Conservation (phyloP, 1,140 invertebrate genomes). For the Halotydeus destructor region DNA sequence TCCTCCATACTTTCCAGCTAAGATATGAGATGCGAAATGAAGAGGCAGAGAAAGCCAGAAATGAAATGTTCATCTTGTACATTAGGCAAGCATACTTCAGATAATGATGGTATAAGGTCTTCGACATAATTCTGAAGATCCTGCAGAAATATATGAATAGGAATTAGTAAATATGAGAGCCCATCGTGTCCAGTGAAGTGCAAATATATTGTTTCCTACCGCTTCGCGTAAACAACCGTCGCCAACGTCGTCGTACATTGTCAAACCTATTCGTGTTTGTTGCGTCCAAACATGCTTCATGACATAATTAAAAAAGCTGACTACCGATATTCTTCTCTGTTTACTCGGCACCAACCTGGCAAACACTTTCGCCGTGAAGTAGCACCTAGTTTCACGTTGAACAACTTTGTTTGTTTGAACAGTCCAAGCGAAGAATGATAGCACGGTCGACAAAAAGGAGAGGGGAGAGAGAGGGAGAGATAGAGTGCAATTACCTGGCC, state of each 20-base stretch:
- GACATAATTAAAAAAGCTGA: constrained; percentile 77
- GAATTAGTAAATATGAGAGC: background rate
- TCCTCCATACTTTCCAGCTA: constrained; percentile 63
- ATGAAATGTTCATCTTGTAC: constrained; percentile 1
- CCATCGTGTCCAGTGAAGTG: constrained; percentile 3
- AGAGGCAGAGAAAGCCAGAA: constrained; percentile 6
- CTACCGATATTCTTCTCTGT: constrained; percentile 50
- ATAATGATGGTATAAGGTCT: constrained; percentile 71
- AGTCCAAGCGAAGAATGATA: no score
- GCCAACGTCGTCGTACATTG: constrained; percentile 75
- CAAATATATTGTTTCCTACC: constrained; percentile 29
- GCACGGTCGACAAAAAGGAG: no score
- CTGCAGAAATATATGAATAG: constrained; percentile 28
- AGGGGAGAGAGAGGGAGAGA: no score
- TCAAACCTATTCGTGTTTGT: constrained; percentile 75
- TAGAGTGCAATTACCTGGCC: constrained; percentile 24
- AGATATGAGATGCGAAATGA: constrained; percentile 5
- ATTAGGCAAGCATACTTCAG: constrained; percentile 31
- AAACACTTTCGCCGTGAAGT: constrained; percentile 64
- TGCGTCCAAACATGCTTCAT: constrained; percentile 85
- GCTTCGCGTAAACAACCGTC: constrained; percentile 73
- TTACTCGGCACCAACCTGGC: constrained; percentile 62
- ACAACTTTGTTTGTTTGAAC: constrained; percentile 4
- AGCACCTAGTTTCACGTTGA: constrained; percentile 30
- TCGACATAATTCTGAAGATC: constrained; percentile 86